Base-by-base conservation (phyloP, 2,113 vertebrate genomes). In the Pitta sordida region DNA sequence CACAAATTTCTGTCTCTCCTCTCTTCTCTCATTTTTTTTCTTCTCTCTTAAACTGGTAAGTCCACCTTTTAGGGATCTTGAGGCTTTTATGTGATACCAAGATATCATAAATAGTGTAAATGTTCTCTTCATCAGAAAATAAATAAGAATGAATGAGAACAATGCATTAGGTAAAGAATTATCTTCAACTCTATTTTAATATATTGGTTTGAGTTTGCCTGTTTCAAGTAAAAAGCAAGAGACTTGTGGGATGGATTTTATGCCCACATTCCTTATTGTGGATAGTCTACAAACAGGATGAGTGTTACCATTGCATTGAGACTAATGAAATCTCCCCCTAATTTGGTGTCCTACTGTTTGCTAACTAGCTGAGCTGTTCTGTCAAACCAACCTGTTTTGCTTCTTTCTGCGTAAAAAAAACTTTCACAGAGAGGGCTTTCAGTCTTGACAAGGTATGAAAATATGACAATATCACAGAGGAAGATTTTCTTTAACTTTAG, bases 401-500 rank as follows among this genome's bases (percentile, higher is more conserved):
- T 44, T 37, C 44, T 37, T 83, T 84, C 52, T 91, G 19, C 74
- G 67, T 78, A 16, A 62, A 89, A 80, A 90, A 48, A 44, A 7
- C 26, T 79, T 32, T 21, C 10, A 85, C 46, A 88, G 86, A 51
- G 76, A 63, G 88, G 32, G 60, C 59, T 78, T 96, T 96, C 69
- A 90, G n/a, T 34, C 51, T 63, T 95, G 59, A 67, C 3, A 34
- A 86, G 88, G 73, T 86, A 70, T 91, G 51, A 75, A 96, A 84
- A 85, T 69, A 78, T 64, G 79, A 51, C 64, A 79, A 39, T 56
- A 62, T 58, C 85, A 78, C 78, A 71, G 56, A 86, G 52, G 93
- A 86, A 83, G 90, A 37, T 83, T 95, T 94, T 93, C 86, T 91
- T 88, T 68, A 69, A 48, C 32, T 52, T 62, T 67, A 85, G 56